Base-by-base conservation (phyloP, 2,797 vertebrate genomes). In the Anguilla obscura region DNA sequence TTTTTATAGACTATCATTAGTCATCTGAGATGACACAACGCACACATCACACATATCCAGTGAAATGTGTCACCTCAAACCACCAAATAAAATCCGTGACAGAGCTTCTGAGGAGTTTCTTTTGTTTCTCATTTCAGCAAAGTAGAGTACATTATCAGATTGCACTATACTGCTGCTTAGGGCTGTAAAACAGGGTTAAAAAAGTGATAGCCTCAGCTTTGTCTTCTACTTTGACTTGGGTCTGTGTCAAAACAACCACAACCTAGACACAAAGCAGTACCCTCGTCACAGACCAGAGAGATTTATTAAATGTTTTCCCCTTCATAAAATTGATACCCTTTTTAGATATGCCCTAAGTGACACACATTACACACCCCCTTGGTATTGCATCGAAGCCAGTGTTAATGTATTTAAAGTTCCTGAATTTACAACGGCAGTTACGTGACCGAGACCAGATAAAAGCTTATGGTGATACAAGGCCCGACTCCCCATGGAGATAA, bases 111-210 rank as follows among this genome's bases (percentile, higher is more conserved):
- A 86, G 89, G 91, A 89, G 90, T 90, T 92, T 89, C 89, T 90
- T 91, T 93, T 92, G 90, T 89, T 91, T 91, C 88, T 90, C 90
- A 82, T 89, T 88, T 85, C 60, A 92, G 93, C 94, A 94, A 91
- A 90, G 89, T 91, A 93, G 93, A 93, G 88, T 90, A 16, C 33
- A 92, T 91, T 90, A 90, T 91, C 93, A 94, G 94, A 94, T 95
- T 92, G 92, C 90, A 94, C 91, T 92, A 91, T 92, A 93, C 94
- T 92, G 92, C 91, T 93, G 94, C 94, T 93, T 90, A 91, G 86
- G 93, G 90, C 91, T 94, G 93, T 92, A 93, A 93, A 92, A 92
- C 89, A 89, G 85, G 91, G 93, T 94, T 93, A 93, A 93, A 94
- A 94, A 93, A 92, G 91, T 89, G 86, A 74, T 76, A 89, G 76